Evolutionary conservation across 2,113 vertebrate species (phyloP).

Genomic region (Micromys minutus): DNA sequence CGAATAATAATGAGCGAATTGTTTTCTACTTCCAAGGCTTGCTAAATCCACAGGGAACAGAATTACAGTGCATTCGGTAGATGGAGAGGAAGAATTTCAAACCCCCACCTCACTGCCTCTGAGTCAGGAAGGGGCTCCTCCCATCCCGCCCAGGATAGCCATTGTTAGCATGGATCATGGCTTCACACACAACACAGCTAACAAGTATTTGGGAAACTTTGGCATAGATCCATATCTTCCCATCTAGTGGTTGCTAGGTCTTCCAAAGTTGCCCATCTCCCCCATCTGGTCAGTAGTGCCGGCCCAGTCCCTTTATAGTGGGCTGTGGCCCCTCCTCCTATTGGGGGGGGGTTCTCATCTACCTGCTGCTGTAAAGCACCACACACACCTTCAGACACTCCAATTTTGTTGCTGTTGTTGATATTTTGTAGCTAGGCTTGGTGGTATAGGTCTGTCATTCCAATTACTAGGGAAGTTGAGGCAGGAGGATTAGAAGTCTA

Average conservation of each 20-base stretch:
- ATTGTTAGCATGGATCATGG: neutral
- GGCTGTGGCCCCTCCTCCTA: neutral
- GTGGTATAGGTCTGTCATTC: too few species aligned
- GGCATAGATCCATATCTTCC: rapidly evolving
- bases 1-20: neutral
- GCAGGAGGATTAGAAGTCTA: neutral
- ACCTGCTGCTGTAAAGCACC: neutral
- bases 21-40: neutral
- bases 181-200: neutral
- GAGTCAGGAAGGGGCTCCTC: neutral
- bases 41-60: neutral
- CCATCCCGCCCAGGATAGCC: neutral
- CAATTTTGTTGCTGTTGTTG: neutral
- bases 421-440: neutral
- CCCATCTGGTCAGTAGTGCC: rapidly evolving
- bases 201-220: neutral
- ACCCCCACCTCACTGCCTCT: neutral
- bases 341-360: neutral
- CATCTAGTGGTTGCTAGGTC: neutral
- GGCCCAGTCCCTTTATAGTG: neutral
- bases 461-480: neutral
- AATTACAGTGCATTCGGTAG: neutral
- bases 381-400: neutral
- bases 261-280: neutral
- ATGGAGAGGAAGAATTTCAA: neutral